Base-by-base conservation (phyloP, 1,140 invertebrate genomes). In the Calliopsis andreniformis region DNA sequence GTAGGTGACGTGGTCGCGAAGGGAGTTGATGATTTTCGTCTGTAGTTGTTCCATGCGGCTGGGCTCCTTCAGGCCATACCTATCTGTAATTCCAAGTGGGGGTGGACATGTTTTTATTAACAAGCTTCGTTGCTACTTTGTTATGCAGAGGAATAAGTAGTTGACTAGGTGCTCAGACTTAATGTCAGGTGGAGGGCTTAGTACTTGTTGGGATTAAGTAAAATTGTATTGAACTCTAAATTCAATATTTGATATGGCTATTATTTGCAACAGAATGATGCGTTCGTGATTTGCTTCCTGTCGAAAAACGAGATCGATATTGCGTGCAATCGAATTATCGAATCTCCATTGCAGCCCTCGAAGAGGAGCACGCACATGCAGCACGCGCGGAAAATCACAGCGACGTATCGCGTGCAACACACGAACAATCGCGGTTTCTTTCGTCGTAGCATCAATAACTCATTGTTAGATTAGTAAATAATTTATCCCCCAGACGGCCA, bases 1-100 rank as follows among this genome's bases (percentile, higher is more conserved):
- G 92, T 98, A 98, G 10, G 97, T 98, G 86, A 98, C 97, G 93
- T 99, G 98, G 86, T 99, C 98, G 12, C 97, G 94, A 14, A 99
- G 92, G 58, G 97, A 97, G 64, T 96, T 96, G 77, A 99, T 98
- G 83, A 99, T 97, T 91, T 98, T 98, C 96, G 97, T 98, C 90
- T 99, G 98, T 10, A 99, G 92, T 85, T 97, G 97, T 89, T 99
- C 98, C 79, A 99, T 97, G 86, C 96, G 95, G 83, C 97, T 95
- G 0, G 97, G 96, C 87, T 99, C 98, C 87, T 97, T 96, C 68
- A 99, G 92, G 20, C 98, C 98, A 86, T 98, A 97, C 32, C 98
- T 95, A 89, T 98, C 98, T 99, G 94, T 56, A 79, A 90, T 61
- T 25, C 8, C 35, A 64, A 35, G 39, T n/a, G 42, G 49, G 28